These are phyloP conservation scores for Pelagia noctiluca DNA, from an alignment of 30 jellyfish, hydroid and myxozoan species.

Conservation along the genomic window DNA sequence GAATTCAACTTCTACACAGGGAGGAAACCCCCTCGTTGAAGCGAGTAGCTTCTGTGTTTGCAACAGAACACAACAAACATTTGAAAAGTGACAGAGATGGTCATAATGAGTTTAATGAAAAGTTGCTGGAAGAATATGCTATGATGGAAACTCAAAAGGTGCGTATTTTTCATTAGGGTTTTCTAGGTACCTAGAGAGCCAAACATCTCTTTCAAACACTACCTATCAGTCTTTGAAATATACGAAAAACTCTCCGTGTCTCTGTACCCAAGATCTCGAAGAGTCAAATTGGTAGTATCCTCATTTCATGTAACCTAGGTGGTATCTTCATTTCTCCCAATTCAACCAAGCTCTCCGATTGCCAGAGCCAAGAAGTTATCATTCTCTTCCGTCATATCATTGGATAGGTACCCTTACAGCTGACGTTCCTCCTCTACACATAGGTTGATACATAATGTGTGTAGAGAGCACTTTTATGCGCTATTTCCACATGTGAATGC, in stretches of 20 bases:
- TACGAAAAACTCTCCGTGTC: not conserved
- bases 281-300: no score
- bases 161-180: not conserved
- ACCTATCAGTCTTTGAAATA: not conserved
- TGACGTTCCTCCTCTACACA: no score
- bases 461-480: no score
- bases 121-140: slow-evolving; percentile 42
- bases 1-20: slow-evolving; percentile 64
- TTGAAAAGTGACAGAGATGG: slow-evolving; percentile 43
- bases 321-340: no score
- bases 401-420: no score
- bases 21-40: slow-evolving; percentile 55
- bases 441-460: no score
- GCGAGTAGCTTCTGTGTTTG: slow-evolving; percentile 93
- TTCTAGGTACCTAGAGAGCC: not conserved
- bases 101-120: slow-evolving; percentile 39
- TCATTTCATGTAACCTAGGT: no score
- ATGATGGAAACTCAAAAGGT: slow-evolving; percentile 37
- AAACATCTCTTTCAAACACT: not conserved
- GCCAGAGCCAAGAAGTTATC: no score
- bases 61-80: slow-evolving; percentile 58
- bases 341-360: no score
- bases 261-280: no score
- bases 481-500: no score
- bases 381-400: no score